Evolutionary conservation across 2,113 vertebrate genomes (phyloP).

Genomic region (Gallinago media): DNA sequence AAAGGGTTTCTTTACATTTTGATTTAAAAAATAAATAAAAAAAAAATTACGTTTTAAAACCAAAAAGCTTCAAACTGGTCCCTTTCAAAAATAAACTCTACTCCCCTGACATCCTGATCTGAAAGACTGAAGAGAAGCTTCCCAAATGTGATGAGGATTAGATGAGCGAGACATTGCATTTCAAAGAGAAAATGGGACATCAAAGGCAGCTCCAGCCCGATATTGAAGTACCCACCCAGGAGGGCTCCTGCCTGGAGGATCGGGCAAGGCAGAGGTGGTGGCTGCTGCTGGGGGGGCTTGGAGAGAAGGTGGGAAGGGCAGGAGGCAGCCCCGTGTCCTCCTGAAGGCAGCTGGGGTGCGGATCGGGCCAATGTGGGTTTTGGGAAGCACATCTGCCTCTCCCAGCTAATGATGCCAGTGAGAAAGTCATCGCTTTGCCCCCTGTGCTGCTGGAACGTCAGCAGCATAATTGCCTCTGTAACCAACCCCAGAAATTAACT

Average conservation of each 20-base stretch:
- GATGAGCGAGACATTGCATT: conserved; percentile 51
- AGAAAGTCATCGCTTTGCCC: neutral
- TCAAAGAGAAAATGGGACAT: conserved; percentile 60
- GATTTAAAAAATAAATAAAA: neutral
- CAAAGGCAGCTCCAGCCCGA: neutral
- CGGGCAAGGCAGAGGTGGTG: neutral
- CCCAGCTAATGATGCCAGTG: rapidly evolving
- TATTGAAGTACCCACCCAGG: conserved; percentile 34
- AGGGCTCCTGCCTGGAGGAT: conserved; percentile 30
- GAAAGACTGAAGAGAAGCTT: conserved; percentile 32
- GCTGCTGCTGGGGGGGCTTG: neutral
- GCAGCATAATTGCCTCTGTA: neutral
- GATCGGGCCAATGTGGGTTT: neutral
- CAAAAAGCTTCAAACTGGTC: neutral
- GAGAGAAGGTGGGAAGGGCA: neutral
- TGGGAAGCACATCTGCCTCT: neutral
- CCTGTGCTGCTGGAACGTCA: neutral
- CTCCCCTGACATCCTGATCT: conserved; percentile 3
- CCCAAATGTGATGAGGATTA: conserved; percentile 45
- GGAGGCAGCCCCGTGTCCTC: neutral
- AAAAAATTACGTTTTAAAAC: neutral
- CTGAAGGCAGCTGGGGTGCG: neutral
- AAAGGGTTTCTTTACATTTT: neutral
- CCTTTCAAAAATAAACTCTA: conserved; percentile 37
- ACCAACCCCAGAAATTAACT: neutral